These are phyloP conservation scores for Lamellibrachia satsuma DNA, from an alignment of 2,888 invertebrate species.

Conservation along the genomic window DNA sequence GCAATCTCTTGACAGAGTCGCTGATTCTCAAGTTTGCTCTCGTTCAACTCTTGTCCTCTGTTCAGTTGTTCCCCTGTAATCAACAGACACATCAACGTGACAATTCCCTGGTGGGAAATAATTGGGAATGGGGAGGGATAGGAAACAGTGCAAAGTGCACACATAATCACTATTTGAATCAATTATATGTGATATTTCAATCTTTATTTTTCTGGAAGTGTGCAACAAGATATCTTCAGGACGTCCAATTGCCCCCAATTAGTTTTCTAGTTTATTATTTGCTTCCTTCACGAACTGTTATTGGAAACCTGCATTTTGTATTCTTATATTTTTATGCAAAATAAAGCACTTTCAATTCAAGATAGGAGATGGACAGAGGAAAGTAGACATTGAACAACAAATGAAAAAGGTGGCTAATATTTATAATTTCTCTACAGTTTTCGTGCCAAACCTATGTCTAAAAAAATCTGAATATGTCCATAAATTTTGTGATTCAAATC, in stretches of 20 bases:
- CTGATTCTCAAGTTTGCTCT: conserved; percentile 27
- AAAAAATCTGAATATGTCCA: not conserved
- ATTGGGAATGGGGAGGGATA: not conserved
- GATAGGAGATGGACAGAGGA: not conserved
- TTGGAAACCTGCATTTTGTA: too few species aligned
- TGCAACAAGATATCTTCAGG: too few species aligned
- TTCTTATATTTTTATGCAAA: too few species aligned
- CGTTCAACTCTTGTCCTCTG: not conserved
- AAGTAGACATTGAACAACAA: not conserved
- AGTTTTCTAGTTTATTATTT: not conserved
- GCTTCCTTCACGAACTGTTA: not conserved
- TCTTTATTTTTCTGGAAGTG: too few species aligned
- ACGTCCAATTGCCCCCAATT: too few species aligned
- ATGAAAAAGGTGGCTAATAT: not conserved
- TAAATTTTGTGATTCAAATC: not conserved
- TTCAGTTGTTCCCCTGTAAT: conserved; percentile 23
- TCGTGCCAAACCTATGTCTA: not conserved
- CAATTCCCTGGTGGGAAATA: not conserved
- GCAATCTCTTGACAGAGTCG: conserved; percentile 27
- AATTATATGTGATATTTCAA: too few species aligned
- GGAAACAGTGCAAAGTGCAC: too few species aligned
- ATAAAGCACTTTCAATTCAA: too few species aligned
- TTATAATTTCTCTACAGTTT: not conserved
- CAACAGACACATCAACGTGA: not conserved
- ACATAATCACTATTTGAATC: too few species aligned